Base-by-base conservation (phyloP, 2,113 vertebrate genomes). In the Choloepus hoffmanni region DNA sequence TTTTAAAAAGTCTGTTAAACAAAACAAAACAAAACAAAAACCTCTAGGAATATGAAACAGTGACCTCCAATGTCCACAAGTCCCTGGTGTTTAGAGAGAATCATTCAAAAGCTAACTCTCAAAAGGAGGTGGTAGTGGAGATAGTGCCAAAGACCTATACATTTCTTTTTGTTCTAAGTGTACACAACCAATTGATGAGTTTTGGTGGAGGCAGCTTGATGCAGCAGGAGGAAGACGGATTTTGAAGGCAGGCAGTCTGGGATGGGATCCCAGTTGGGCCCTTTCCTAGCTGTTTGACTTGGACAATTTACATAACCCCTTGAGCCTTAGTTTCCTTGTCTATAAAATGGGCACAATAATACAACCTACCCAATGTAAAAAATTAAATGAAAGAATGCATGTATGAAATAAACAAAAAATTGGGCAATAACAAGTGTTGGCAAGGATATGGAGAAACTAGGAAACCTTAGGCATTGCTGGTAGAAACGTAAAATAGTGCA, bases 171-270 rank as follows among this genome's bases (percentile, higher is more conserved):
- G 9, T 70, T 72, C 84, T 63, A 87, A n/a, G 26, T 26, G 19
- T 5, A 8, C 63, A 58, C 7, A 14, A n/a, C 50, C 58, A 79
- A 2, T 18, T 40, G 70, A 70, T 0, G 0, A 7, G 21, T 55
- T 74, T 81, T 8, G 45, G 72, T 26, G 62, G 67, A 50, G n/a
- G 33, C 7, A 0, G 9, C 1, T 0, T 3, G 4, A 65, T 12
- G 8, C 10, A 3, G 45, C 11, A 63, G 48, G n/a, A 90, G 23
- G 82, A 81, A n/a, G 36, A 14, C 43, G n/a, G 72, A 43, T 83
- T 26, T 36, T 5, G 11, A 70, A 84, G 53, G 53, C 1, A 4
- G 60, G 13, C 28, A 24, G 0, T 33, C 7, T 40, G 21, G 48
- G 33, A 77, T 65, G 26, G 50, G 9, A 13, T 28, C 45, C 79